These are phyloP conservation scores for Tonatia bakeri DNA, from an alignment of 2,113 vertebrate species.

Conservation along the genomic window DNA sequence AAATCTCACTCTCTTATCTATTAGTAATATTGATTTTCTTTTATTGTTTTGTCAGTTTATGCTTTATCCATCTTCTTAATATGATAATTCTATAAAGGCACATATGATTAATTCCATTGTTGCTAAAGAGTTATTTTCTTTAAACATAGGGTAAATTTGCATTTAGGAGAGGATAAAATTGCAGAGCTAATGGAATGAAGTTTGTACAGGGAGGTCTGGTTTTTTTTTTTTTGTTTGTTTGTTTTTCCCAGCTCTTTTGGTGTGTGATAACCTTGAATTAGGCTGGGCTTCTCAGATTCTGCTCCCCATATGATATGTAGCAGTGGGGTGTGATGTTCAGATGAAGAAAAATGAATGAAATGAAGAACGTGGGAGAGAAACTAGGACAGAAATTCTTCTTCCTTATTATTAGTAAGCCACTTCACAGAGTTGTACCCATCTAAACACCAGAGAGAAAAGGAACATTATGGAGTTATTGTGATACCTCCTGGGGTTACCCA, in stretches of 20 bases:
- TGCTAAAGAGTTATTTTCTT: neutral
- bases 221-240: neutral
- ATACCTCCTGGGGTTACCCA: neutral
- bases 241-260: neutral
- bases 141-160: neutral
- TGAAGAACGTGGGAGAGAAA: neutral
- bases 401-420: neutral
- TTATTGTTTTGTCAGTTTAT: conserved; percentile 75
- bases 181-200: neutral
- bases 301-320: fast-evolving
- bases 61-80: conserved; percentile 74
- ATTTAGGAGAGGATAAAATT: neutral
- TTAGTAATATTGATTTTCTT: conserved; percentile 72
- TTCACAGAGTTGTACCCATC: neutral
- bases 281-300: neutral
- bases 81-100: conserved; percentile 74
- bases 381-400: neutral
- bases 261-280: neutral
- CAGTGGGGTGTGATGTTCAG: neutral
- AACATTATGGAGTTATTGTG: neutral
- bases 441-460: neutral
- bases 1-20: conserved; percentile 70
- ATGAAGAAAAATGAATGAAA: neutral
- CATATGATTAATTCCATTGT: neutral
- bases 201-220: neutral